Base-by-base conservation (phyloP, 2,797 vertebrate genomes). In the Chaunax sp. region DNA sequence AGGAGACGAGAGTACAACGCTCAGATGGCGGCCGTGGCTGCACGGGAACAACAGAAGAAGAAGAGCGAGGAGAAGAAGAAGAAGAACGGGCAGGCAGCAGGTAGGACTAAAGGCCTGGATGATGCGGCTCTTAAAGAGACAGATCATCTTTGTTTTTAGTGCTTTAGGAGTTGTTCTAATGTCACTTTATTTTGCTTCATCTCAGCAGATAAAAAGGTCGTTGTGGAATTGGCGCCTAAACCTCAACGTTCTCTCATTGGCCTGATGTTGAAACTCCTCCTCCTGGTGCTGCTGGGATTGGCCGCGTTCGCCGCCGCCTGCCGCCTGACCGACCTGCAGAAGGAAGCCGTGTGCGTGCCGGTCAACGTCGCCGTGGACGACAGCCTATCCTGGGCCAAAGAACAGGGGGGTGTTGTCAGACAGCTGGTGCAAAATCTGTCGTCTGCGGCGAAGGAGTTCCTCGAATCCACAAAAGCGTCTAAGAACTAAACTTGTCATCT, bases 1-100 rank as follows among this genome's bases (percentile, higher is more conserved):
- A 95, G 96, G 53, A 94, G 96, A 72, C 94, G 94, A 69, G 97
- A 99, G 74, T 98, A 98, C 0, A 95, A 97, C 7, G 95, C 96
- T 56, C 96, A 96, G 78, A 92, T 94, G 91, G 95, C 95, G 0
- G 93, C 95, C 1, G 1, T 43, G 12, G 92, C 90, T 44, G 84
- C 85, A 0, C 80, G 90, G 74, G 92, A 94, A 57, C 93, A 96
- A 35, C 94, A 94, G 88, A 95, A 95, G 82, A 91, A 94, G 87
- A 95, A 95, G 80, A 90, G 75, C 25, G 95, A 96, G 79, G 95
- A 95, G 88, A 96, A 94, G 85, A 93, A 93, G 69, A 97, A 95
- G 53, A 95, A 91, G 83, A 95, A 94, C 53, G 87, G 87, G 19
- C 87, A 80, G 54, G 78, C 82, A 43, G 69, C 90, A 89, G 90